These are phyloP conservation scores for Entosphenus tridentatus DNA, from an alignment of 2,113 vertebrate genomes.

Conservation along the genomic window DNA sequence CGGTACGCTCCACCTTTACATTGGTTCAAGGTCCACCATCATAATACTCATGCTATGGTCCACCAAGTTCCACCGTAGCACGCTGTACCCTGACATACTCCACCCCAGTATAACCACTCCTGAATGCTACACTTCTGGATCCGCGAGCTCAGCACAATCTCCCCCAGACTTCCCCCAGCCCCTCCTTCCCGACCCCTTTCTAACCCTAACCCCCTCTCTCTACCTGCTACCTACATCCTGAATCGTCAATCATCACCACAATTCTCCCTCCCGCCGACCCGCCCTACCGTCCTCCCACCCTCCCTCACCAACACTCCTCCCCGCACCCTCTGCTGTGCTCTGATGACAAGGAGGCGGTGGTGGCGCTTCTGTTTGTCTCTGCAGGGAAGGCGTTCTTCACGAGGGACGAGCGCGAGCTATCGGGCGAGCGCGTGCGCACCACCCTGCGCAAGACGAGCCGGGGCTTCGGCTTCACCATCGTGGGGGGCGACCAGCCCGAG, in stretches of 20 bases:
- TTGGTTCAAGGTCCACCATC: too few relatives aligned
- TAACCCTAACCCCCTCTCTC: background rate
- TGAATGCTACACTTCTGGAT: background rate
- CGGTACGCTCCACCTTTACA: too few relatives aligned
- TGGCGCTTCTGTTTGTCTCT: slow-evolving; percentile 18
- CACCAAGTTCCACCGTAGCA: too few relatives aligned
- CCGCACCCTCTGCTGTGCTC: background rate
- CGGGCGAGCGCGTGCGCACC: slow-evolving; percentile 4
- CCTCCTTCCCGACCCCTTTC: background rate
- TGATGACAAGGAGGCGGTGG: too few relatives aligned
- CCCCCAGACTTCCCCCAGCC: background rate
- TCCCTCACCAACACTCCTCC: background rate
- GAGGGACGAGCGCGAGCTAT: background rate
- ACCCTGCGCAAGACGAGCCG: background rate
- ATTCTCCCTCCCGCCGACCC: background rate
- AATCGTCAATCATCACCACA: background rate
- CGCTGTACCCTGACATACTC: background rate
- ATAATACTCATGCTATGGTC: too few relatives aligned
- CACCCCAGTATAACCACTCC: background rate
- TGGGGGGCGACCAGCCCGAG: slow-evolving; percentile 1
- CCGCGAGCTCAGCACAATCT: background rate
- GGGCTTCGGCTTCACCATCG: slow-evolving; percentile 5
- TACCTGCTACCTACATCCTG: background rate
- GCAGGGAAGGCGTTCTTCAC: slow-evolving; percentile 1
- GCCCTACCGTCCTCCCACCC: background rate